A percentile compares a stretch with the other conserved stretches of the same genome.
phyloP scores from a whole-genome alignment of 2,888 invertebrate genomes.

The Napeogenes sylphis region DNA sequence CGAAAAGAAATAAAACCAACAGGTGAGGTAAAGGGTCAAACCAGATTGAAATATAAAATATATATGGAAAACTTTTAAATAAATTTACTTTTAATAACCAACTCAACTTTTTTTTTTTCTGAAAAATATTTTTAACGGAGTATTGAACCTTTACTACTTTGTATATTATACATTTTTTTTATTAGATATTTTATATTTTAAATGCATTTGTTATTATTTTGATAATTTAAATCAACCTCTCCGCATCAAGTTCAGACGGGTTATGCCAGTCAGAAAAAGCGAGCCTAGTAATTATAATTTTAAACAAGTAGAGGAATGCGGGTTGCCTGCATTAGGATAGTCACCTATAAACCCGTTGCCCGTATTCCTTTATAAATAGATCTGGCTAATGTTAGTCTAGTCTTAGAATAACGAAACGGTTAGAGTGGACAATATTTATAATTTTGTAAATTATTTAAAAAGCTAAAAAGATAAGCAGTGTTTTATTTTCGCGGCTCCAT shows the following conservation, averaged over 20 bases:
- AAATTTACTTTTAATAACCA: background rate
- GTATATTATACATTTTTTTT: background rate
- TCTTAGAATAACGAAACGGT: constrained; percentile 39
- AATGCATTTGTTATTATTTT: background rate
- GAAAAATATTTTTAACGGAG: no score
- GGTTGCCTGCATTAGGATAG: constrained; percentile 69
- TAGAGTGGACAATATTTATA: constrained; percentile 39
- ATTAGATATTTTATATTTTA: no score
- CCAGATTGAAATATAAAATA: background rate
- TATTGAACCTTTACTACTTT: no score
- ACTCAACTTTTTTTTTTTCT: no score
- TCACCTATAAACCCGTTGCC: constrained; percentile 78
- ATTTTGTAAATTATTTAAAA: constrained; percentile 2
- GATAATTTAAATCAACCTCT: background rate
- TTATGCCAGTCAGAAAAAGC: constrained; percentile 1
- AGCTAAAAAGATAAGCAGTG: background rate
- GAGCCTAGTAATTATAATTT: constrained; percentile 25
- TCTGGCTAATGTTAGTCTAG: constrained; percentile 70
- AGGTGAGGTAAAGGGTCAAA: background rate
- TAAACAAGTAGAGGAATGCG: constrained; percentile 35
- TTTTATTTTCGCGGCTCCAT: no score
- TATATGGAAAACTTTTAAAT: background rate
- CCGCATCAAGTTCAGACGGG: background rate
- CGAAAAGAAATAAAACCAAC: background rate
- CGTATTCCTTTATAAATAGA: constrained; percentile 76